Evolutionary conservation across 2,888 invertebrate genomes (phyloP).

Genomic region (Ochropleura leucogaster): DNA sequence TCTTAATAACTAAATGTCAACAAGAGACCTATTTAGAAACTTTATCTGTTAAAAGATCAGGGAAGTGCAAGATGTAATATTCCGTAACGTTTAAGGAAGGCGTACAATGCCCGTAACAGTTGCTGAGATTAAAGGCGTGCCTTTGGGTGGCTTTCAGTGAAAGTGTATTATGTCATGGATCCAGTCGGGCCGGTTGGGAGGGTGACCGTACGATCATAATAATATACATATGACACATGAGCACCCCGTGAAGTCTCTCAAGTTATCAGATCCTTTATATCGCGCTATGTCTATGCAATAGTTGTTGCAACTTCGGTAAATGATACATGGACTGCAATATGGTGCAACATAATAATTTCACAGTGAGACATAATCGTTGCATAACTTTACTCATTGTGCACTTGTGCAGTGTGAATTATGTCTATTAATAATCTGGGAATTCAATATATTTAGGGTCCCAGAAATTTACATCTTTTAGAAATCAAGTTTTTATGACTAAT

Average conservation of each 20-base stretch:
- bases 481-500: conserved; percentile 14
- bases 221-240: conserved; percentile 45
- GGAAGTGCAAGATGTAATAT: conserved; percentile 52
- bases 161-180: conserved; percentile 81
- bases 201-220: conserved; percentile 42
- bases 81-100: conserved; percentile 60
- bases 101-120: conserved; percentile 59
- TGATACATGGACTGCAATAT: conserved; percentile 34
- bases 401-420: conserved; percentile 28
- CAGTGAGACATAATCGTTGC: conserved; percentile 18
- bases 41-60: conserved; percentile 45
- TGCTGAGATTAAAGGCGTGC: conserved; percentile 54
- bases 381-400: conserved; percentile 22
- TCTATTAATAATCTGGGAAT: conserved; percentile 37
- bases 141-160: conserved; percentile 72
- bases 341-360: conserved; percentile 20
- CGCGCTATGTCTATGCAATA: conserved; percentile 16
- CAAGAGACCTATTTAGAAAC: conserved; percentile 38
- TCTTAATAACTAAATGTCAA: conserved; percentile 24
- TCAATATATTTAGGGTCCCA: neutral
- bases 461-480: conserved; percentile 7
- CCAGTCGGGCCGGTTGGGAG: conserved; percentile 66
- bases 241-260: conserved; percentile 20
- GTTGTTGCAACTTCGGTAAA: conserved; percentile 36
- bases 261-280: conserved; percentile 44